These are phyloP conservation scores for Cheiracanthium punctorium DNA, from an alignment of 2,888 invertebrate genomes.

Conservation along the genomic window DNA sequence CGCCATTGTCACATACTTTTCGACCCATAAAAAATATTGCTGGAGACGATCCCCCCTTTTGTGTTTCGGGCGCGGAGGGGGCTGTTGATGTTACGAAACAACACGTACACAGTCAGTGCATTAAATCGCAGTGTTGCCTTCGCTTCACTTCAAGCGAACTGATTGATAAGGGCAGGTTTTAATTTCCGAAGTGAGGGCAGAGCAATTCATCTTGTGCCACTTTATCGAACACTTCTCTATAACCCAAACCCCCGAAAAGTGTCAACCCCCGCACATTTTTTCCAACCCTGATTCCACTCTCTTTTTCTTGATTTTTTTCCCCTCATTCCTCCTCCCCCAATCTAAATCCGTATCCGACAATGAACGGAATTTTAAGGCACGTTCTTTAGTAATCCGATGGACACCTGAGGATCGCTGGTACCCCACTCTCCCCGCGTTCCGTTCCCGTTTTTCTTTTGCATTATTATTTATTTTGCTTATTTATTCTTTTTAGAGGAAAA, in stretches of 20 bases:
- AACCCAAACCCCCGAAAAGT: constrained; percentile 16
- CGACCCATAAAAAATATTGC: constrained; percentile 4
- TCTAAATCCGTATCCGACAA: constrained; percentile 49
- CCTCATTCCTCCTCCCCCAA: not conserved
- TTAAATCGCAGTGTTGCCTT: constrained; percentile 58
- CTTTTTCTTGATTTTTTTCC: not conserved
- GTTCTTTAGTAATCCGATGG: constrained; percentile 47
- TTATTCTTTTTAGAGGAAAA: constrained; percentile 32
- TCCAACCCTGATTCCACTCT: constrained; percentile 6
- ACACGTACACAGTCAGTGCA: constrained; percentile 58
- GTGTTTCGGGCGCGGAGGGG: constrained; percentile 46
- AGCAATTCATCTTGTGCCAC: constrained; percentile 52
- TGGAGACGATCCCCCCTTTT: constrained; percentile 28
- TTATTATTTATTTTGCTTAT: constrained; percentile 67
- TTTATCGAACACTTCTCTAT: constrained; percentile 57
- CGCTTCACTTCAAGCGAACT: constrained; percentile 47
- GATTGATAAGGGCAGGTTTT: constrained; percentile 69
- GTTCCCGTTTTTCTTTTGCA: too few species aligned
- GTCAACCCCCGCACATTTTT: constrained; percentile 28
- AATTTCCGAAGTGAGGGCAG: constrained; percentile 66
- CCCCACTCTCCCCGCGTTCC: too few species aligned
- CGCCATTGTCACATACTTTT: not conserved
- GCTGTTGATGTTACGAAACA: constrained; percentile 27
- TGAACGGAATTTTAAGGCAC: constrained; percentile 57
- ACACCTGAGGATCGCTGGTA: constrained; percentile 67